Evolutionary conservation across 2,113 vertebrate genomes (phyloP).

Genomic region (Uropsilus gracilis): DNA sequence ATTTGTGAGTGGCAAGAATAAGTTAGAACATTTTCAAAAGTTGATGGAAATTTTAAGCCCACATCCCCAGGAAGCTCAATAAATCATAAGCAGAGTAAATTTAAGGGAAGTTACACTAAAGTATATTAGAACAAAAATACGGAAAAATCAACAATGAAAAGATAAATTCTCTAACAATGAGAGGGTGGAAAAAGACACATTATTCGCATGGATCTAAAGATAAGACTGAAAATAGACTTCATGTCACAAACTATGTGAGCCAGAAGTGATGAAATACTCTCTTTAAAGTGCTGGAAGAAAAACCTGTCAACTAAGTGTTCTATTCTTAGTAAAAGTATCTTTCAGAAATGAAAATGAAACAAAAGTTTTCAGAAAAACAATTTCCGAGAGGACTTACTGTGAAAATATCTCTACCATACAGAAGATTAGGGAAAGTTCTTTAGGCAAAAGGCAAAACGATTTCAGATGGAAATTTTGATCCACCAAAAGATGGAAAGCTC

Average conservation of each 20-base stretch:
- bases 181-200: neutral
- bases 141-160: neutral
- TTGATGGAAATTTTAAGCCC: neutral
- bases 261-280: neutral
- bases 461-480: neutral
- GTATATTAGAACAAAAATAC: neutral
- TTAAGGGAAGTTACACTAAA: neutral
- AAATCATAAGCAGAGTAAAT: neutral
- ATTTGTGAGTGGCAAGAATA: neutral
- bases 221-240: neutral
- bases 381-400: neutral
- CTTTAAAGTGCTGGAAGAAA: neutral
- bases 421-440: conserved; percentile 3
- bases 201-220: neutral
- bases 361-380: neutral
- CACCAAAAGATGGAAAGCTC: neutral
- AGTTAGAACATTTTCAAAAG: neutral
- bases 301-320: neutral
- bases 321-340: neutral
- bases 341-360: conserved; percentile 15
- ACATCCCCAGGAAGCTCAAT: neutral
- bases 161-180: neutral
- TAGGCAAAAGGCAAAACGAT: neutral
- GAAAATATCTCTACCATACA: neutral
- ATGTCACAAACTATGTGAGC: neutral